Base-by-base conservation (phyloP, 2,113 vertebrate genomes). In the Petrocephalus microphthalmus region DNA sequence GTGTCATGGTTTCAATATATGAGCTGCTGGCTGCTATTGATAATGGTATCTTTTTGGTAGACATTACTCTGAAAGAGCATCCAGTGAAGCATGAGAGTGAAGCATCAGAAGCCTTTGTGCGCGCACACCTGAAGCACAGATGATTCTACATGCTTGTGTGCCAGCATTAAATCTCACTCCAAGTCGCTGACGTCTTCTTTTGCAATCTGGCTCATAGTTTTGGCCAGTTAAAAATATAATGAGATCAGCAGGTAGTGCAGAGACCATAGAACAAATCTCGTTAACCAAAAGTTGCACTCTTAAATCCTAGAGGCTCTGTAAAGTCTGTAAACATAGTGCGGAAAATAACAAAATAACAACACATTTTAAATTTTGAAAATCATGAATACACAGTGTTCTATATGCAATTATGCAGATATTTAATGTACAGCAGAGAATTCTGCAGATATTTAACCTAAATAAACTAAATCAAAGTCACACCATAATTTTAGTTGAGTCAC, bases 181-280 rank as follows among this genome's bases (percentile, higher is more conserved):
- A 78, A 78, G 71, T 49, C 81, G 49, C 42, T 83, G 81, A 83
- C 42, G 81, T 83, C 42, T 83, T 83, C 45, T 22, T 83, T n/a
- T 82, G 78, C 19, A 45, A 47, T 5, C 45, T n/a, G 45, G 22
- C 81, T 49, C 81, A 83, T 47, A 49, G 37, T 22, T n/a, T 22
- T 83, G 81, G 81, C 19, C 81, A 47, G 81, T 45, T 49, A 45
- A 49, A 10, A 83, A 83, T 19, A 78, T 83, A 47, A 83, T 83
- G 37, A 47, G 81, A 83, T n/a, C 81, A 47, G 81, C 81, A 83
- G 81, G 19, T 83, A 45, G 42, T 22, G 45, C 37, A 45, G 19
- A 83, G 45, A n/a, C n/a, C 45, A 49, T 22, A 49, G 8, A 83
- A 47, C 81, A 47, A n/a, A 20, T 20, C 22, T 49, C n/a, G 45